Conservation (phyloP, 2,797 vertebrate species). For the Urosaurus nigricauda region DNA sequence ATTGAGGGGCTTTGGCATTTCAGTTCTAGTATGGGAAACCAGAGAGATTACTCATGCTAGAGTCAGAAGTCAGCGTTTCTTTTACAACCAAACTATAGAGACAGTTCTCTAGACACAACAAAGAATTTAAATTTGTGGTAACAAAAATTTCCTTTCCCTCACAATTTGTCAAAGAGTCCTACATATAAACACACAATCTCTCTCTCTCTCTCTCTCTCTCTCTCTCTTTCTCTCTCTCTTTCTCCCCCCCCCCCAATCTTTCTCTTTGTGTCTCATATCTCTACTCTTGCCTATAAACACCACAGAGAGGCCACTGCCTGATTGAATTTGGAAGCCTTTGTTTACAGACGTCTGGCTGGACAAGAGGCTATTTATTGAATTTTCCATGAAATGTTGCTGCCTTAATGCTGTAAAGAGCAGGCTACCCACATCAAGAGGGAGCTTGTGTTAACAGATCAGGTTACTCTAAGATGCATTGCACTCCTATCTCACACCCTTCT, state of each 20-base stretch:
- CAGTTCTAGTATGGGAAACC: neutral
- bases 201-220: constrained; percentile 72
- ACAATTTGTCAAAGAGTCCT: constrained; percentile 8
- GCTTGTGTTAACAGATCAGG: constrained; percentile 80
- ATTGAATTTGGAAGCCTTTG: constrained; percentile 89
- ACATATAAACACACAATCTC: constrained; percentile 47
- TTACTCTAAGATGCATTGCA: constrained; percentile 81
- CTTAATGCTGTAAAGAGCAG: constrained; percentile 88
- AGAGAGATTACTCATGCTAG: neutral
- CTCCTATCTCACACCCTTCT: constrained; percentile 34
- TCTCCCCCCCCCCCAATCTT: constrained; percentile 49
- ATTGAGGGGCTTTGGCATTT: neutral
- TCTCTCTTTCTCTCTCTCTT: too few relatives aligned
- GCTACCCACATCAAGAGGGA: constrained; percentile 86
- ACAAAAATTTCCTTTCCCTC: constrained; percentile 8
- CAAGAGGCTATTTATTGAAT: constrained; percentile 87
- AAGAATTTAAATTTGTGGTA: constrained; percentile 11
- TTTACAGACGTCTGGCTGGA: constrained; percentile 90
- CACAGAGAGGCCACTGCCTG: constrained; percentile 84
- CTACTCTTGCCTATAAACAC: constrained; percentile 84
- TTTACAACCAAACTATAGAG: neutral
- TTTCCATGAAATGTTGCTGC: constrained; percentile 90
- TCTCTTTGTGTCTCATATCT: constrained; percentile 84
- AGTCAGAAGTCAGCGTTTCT: neutral
- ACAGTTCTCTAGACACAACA: neutral